A percentile compares a stretch with the other conserved stretches of the same genome.
Evolutionary conservation across 2,888 invertebrate genomes (phyloP).

Genomic region (Heliconius cydno): DNA sequence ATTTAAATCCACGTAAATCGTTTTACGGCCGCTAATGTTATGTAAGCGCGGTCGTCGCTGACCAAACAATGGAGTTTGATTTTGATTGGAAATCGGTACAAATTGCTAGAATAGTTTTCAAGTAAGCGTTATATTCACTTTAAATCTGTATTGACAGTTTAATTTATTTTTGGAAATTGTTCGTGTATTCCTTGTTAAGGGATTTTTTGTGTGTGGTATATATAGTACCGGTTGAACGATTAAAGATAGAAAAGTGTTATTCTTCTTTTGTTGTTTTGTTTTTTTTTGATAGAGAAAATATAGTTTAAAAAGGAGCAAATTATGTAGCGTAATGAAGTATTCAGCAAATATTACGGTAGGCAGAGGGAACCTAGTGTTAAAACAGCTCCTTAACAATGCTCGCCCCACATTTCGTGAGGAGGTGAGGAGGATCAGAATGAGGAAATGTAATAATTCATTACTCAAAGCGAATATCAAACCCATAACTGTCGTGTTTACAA

Average conservation of each 20-base stretch:
- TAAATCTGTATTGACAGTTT: background rate
- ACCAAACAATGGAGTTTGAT: constrained; percentile 41
- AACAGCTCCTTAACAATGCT: background rate
- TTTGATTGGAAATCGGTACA: constrained; percentile 33
- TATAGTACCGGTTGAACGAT: background rate
- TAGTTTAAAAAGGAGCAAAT: too few relatives aligned
- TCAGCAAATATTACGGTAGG: background rate
- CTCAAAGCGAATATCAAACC: too few relatives aligned
- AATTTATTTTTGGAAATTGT: constrained; percentile 14
- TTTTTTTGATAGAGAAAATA: background rate
- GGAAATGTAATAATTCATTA: too few relatives aligned
- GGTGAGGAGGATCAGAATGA: too few relatives aligned
- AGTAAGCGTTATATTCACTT: constrained; percentile 7
- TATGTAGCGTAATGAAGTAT: background rate
- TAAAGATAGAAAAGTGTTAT: background rate
- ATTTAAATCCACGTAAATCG: constrained; percentile 34
- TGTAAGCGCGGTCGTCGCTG: constrained; percentile 35
- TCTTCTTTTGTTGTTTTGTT: background rate
- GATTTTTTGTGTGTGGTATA: background rate
- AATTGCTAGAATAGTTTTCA: constrained; percentile 28
- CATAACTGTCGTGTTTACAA: too few relatives aligned
- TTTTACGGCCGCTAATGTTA: constrained; percentile 32
- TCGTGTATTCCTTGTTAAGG: background rate
- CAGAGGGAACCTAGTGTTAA: background rate
- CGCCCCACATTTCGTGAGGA: too few relatives aligned